Percentiles rank a stretch among this genome's conserved stretches.
Conservation (phyloP, 2,888 invertebrate species). For the Orchesella flavescens region DNA sequence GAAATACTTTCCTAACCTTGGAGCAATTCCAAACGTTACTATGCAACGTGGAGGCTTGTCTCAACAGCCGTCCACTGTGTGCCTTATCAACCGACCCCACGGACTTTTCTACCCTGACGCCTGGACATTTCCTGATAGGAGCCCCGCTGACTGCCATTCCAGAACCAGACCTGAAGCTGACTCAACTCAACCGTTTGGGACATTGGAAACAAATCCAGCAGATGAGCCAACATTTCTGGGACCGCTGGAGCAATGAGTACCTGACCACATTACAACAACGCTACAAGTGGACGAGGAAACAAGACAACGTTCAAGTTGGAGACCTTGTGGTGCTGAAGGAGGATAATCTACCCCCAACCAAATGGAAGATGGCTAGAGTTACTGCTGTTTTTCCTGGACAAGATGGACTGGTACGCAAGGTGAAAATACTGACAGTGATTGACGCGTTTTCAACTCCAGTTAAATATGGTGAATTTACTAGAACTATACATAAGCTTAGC, state of each 20-base stretch:
- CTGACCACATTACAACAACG: conserved; percentile 50
- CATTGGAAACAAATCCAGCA: conserved; percentile 52
- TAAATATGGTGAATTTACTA: background rate
- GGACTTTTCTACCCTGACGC: conserved; percentile 71
- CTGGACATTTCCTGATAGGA: conserved; percentile 64
- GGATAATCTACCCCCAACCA: conserved; percentile 17
- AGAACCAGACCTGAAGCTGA: conserved; percentile 23
- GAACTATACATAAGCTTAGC: background rate
- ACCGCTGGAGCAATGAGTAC: conserved; percentile 50
- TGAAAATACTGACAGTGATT: conserved; percentile 70
- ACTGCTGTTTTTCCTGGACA: conserved; percentile 71
- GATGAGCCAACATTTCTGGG: conserved; percentile 51
- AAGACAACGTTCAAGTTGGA: conserved; percentile 4
- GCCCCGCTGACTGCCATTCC: conserved; percentile 67
- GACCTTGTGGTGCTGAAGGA: conserved; percentile 58
- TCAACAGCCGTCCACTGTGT: conserved; percentile 73
- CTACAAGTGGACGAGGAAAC: conserved; percentile 36
- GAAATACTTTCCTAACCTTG: conserved; percentile 68
- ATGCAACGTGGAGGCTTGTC: conserved; percentile 72
- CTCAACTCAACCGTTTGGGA: background rate
- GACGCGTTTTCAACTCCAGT: too few relatives aligned
- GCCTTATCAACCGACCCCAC: conserved; percentile 65
- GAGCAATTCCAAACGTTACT: conserved; percentile 73
- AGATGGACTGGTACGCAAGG: conserved; percentile 72
- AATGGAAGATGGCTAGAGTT: conserved; percentile 72